Percentiles rank a stretch among this genome's conserved stretches.
These are phyloP conservation scores for Crematogaster levior DNA, from an alignment of 2,888 invertebrate genomes.

Conservation along the genomic window DNA sequence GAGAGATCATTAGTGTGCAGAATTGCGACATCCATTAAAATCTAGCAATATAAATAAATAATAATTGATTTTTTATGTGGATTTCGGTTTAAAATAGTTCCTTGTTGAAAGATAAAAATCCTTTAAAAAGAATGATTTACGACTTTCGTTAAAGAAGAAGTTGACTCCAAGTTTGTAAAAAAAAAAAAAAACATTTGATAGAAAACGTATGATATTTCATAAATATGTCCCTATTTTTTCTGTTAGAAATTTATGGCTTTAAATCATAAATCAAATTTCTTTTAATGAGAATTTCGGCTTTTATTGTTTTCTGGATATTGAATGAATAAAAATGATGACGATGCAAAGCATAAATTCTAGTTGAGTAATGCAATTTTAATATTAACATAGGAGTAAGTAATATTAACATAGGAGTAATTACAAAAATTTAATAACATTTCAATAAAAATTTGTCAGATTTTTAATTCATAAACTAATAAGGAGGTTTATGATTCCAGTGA, in stretches of 20 bases:
- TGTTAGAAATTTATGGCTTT: background rate
- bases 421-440: conserved; percentile 16
- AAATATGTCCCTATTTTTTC: background rate
- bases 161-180: background rate
- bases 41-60: background rate
- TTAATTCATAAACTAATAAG: background rate
- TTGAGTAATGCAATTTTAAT: background rate
- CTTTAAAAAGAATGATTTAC: background rate
- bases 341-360: background rate
- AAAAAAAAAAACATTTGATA: background rate
- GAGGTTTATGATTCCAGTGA: background rate
- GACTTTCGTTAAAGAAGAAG: background rate
- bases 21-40: background rate
- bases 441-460: background rate
- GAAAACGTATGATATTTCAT: background rate
- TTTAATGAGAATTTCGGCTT: conserved; percentile 1
- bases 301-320: background rate
- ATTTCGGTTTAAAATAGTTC: background rate
- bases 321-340: background rate
- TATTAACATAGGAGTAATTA: too few species aligned
- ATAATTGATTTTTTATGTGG: background rate
- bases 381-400: background rate
- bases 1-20: background rate
- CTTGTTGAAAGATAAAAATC: background rate
- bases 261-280: conserved; percentile 23